Evolutionary conservation across 2,113 vertebrate genomes (phyloP), one percentile per base, ranked within the genome.

Genomic region (Megalops atlanticus): DNA sequence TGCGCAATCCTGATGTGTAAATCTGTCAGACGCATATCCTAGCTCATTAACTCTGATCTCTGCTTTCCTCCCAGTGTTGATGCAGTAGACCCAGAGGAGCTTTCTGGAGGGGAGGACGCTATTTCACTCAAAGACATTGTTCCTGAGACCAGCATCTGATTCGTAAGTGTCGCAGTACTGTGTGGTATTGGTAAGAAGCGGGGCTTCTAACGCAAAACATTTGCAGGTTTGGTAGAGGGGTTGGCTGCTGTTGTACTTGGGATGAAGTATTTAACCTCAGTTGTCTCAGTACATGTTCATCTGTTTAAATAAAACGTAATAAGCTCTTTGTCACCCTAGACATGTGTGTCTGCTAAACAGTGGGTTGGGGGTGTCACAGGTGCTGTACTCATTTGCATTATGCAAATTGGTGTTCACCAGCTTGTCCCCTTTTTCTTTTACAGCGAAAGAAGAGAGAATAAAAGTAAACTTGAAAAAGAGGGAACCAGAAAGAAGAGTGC

Each of bases 101-200:
- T 84, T 77, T 0, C 79, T 0, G 79, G 76, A 81, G 24, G 85
- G 52, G 91, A 90, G 74, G 87, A 88, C 15, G 40, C 85, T 72
- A 83, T 89, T 82, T 89, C 88, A 47, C 91, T 94, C 14, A 83
- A 79, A 64, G 94, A 94, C 81, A 89, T 94, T 24, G 70, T 93
- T 83, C 89, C 90, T 7, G 92, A 93, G 43, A 87, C 91, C 0
- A 92, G 91, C 85, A 93, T 92, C 73, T 93, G 87, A 83, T 92
- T 93, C 73, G 95, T 95, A 89, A 94, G 95, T 96, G 5, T n/a
- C n/a, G n/a, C n/a, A n/a, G n/a, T n/a, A n/a, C n/a, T n/a, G n/a
- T n/a, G n/a, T n/a, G n/a, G n/a, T n/a, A n/a, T n/a, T n/a, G n/a
- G n/a, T n/a, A n/a, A n/a, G n/a, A n/a, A n/a, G n/a, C n/a, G n/a